Base-by-base conservation (phyloP, 2,888 invertebrate species). In the Lasioglossum marginatum region DNA sequence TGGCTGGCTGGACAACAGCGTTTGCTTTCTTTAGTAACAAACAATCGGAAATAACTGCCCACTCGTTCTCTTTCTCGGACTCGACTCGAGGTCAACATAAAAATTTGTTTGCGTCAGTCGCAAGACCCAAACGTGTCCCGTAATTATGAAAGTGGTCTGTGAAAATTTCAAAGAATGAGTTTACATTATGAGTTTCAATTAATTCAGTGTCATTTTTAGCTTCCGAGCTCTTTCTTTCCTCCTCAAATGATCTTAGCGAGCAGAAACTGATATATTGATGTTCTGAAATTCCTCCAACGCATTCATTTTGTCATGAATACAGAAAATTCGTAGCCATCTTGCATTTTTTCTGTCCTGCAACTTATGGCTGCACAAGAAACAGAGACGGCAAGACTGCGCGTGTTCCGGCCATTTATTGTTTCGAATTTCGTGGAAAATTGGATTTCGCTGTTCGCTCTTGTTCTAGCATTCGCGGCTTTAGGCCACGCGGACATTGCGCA, bases 401-500 rank as follows among this genome's bases (percentile, higher is more conserved):
- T 8, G 52, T 23, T 6, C 2, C 52, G 8, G 23, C 8, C 5
- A 0, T 52, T 52, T 1, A n/a, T 52, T 10, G n/a, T n/a, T 52
- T 10, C 52, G 52, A n/a, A 10, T n/a, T 10, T n/a, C 23, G n/a
- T 10, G 23, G 3, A 0, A 10, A 3, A 1, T 52, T 4, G 23
- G n/a, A 10, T 52, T n/a, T 52, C 52, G 52, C 10, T n/a, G 1
- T 52, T 52, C n/a, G 23, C 52, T 52, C n/a, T 52, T 52, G 52
- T n/a, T n/a, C 52, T 52, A 10, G 23, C 10, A 52, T 52, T 52
- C 72, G 40, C 48, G 57, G 79, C 66, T 52, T 52, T 68, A 75
- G 48, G 79, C 85, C 86, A 74, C 48, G 85, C 81, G 75, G 77
- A 79, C 57, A 68, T 88, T 89, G 71, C 82, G 74, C 88, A 88